Evolutionary conservation across 2,113 vertebrate genomes (phyloP).

Genomic region (Meleagris gallopavo): DNA sequence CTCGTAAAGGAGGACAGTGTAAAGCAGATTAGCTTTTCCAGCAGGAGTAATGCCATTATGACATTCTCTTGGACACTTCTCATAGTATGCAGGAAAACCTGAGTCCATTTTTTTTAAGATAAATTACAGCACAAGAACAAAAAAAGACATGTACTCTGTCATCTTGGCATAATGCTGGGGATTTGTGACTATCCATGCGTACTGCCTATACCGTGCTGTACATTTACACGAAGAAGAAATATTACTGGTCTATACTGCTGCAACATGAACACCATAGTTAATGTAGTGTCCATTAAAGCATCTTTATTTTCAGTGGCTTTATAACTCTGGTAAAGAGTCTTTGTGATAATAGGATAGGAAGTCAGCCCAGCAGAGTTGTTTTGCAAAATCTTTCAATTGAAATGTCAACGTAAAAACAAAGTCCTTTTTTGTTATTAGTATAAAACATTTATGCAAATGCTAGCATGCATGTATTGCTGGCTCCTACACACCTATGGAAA

Average conservation of each 20-base stretch:
- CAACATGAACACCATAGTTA: conserved; percentile 21
- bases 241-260: background rate
- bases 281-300: conserved; percentile 36
- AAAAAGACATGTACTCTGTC: conserved; percentile 74
- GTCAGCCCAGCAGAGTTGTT: background rate
- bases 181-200: conserved; percentile 53
- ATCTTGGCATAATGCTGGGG: conserved; percentile 70
- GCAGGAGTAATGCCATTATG: conserved; percentile 67
- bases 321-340: conserved; percentile 21
- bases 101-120: conserved; percentile 65
- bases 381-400: background rate
- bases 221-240: conserved; percentile 51
- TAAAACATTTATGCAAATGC: background rate
- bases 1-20: conserved; percentile 61
- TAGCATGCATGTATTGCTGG: background rate
- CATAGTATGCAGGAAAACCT: conserved; percentile 31
- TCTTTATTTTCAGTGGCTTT: conserved; percentile 57
- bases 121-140: conserved; percentile 67
- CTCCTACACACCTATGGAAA: background rate
- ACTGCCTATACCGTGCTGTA: conserved; percentile 17
- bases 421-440: background rate
- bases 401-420: background rate
- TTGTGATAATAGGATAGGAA: background rate
- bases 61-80: conserved; percentile 63
- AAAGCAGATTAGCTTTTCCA: conserved; percentile 70